Evolutionary conservation across 2,113 vertebrate genomes (phyloP).

Genomic region (Podarcis cretensis): DNA sequence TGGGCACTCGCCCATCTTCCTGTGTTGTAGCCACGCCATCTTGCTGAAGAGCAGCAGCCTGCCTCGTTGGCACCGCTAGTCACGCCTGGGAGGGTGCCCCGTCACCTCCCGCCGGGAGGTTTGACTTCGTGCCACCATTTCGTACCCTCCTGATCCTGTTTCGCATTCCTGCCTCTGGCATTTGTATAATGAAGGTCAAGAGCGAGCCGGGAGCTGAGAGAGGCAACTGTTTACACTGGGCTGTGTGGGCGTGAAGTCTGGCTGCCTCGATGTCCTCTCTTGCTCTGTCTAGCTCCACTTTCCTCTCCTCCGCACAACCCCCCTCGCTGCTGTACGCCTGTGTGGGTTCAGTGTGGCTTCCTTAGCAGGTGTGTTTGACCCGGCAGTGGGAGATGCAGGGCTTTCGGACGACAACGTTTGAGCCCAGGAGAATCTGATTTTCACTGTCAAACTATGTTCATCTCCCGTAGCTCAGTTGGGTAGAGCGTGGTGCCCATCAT

Average conservation of each 20-base stretch:
- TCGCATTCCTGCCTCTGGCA: conserved; percentile 31
- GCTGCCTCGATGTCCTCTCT: conserved; percentile 34
- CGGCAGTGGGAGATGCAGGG: neutral
- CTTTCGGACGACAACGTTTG: neutral
- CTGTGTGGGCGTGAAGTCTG: conserved; percentile 40
- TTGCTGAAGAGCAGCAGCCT: neutral
- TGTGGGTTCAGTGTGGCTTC: neutral
- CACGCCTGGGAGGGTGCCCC: neutral
- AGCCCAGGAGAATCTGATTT: neutral
- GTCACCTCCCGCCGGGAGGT: neutral
- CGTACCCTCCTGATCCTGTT: conserved; percentile 26
- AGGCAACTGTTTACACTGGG: conserved; percentile 32
- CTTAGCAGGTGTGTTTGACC: neutral
- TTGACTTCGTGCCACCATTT: conserved; percentile 17
- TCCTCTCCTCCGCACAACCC: neutral
- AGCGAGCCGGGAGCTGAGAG: conserved; percentile 16
- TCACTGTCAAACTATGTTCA: neutral
- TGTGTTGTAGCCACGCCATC: neutral
- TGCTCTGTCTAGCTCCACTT: conserved; percentile 35
- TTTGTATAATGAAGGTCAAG: conserved; percentile 49
- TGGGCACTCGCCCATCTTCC: no score
- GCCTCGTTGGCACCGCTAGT: neutral
- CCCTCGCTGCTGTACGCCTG: neutral
- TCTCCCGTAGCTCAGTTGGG: no score
- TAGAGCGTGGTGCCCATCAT: no score